Base-by-base conservation (phyloP, 2,113 vertebrate species). In the Neogobius melanostomus region DNA sequence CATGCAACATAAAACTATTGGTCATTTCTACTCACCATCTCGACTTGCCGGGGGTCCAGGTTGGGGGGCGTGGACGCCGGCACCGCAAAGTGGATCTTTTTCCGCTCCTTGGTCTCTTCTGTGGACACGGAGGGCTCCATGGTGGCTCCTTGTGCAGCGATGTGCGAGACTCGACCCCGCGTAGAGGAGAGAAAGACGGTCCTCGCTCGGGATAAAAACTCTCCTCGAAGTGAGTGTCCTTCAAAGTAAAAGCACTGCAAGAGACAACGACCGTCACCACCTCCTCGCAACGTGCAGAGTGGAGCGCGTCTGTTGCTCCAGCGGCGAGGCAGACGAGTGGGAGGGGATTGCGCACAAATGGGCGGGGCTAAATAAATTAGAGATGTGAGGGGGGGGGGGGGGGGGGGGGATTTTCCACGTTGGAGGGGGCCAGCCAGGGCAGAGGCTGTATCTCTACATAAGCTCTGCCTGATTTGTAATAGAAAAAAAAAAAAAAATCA, bases 1-100 rank as follows among this genome's bases (percentile, higher is more conserved):
- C 11, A 12, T 2, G 28, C 28, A 36, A 36, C 4, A 36, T 36
- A 1, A 36, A 36, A 36, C 28, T 5, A 36, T 2, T 36, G 28
- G 28, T 36, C 28, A 36, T 36, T 36, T 36, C 28, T 64, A 75
- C 93, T 93, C 91, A 98, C 97, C 97, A 98, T 97, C 92, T 98
- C 96, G 64, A 98, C 96, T 82, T 96, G 95, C 68, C 95, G 92
- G 21, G 96, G 95, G 90, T 98, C 97, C 90, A 98, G 93, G 82
- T 97, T 95, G 82, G 95, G 93, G 48, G 95, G 94, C 15, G 91
- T 93, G 0, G 90, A 85, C 0, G 94, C 76, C 0, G 94, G 95
- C 74, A 95, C 93, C 0, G 96, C 96, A 75, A 98, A 99, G 62
- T 98, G 96, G 89, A 98, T 98, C 91, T 97, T 98, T 91, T 94